These are phyloP conservation scores for Cossypha polioptera DNA, from an alignment of 2,797 vertebrate species.

Conservation along the genomic window DNA sequence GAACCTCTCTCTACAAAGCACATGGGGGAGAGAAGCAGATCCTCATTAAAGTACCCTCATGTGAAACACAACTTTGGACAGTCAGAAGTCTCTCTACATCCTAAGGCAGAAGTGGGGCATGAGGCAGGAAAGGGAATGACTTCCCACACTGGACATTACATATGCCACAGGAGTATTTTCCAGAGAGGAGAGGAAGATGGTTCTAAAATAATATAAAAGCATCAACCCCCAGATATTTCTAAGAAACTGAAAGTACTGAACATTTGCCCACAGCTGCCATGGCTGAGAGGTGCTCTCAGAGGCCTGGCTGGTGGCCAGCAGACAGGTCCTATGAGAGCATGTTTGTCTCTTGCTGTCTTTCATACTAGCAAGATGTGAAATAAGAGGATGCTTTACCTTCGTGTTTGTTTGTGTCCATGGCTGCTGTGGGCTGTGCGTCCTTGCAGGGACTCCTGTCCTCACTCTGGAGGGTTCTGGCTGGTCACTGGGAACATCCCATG, in stretches of 20 bases:
- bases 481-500: constrained; percentile 64
- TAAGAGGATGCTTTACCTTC: constrained; percentile 70
- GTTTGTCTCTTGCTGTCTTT: neutral
- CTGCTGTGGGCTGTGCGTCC: constrained; percentile 40
- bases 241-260: neutral
- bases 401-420: constrained; percentile 77
- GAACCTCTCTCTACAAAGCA: neutral
- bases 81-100: neutral
- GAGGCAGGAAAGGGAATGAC: neutral
- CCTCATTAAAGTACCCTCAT: neutral
- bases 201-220: neutral
- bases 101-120: neutral
- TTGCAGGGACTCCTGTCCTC: constrained; percentile 58
- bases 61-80: neutral
- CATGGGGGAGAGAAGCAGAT: neutral
- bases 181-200: neutral
- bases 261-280: neutral
- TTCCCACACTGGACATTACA: neutral
- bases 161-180: neutral
- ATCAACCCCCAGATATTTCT: neutral
- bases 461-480: constrained; percentile 64
- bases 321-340: neutral
- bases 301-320: neutral
- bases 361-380: constrained; percentile 6
- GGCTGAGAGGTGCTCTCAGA: neutral